A percentile compares a stretch with the other conserved stretches of the same genome.
Conservation (phyloP, 1,140 invertebrate genomes). For the Hyles euphorbiae region DNA sequence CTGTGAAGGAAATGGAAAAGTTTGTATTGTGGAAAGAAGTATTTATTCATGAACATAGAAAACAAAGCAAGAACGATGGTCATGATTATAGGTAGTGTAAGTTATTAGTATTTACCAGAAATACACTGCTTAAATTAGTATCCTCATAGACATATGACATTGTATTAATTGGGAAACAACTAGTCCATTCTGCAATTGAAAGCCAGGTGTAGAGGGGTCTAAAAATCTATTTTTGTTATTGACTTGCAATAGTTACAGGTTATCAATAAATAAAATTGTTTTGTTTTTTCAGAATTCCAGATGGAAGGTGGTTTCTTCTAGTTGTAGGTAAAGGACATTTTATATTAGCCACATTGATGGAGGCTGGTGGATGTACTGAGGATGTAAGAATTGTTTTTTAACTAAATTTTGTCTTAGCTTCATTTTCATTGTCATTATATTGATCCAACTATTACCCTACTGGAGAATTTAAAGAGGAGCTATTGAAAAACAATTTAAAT, state of each 20-base stretch:
- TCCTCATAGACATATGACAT: no score
- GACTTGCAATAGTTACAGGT: neutral
- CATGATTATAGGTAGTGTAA: conserved; percentile 53
- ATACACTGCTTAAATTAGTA: no score
- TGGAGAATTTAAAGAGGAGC: no score
- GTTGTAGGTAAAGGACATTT: conserved; percentile 84
- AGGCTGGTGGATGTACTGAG: conserved; percentile 77
- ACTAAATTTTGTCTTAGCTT: no score
- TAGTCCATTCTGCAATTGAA: no score
- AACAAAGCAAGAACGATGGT: conserved; percentile 41
- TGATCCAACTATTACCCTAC: no score
- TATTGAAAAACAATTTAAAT: no score
- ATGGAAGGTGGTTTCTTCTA: conserved; percentile 83
- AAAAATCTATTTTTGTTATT: no score
- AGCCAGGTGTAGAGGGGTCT: no score
- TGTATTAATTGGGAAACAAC: no score
- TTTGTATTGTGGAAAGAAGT: conserved; percentile 87
- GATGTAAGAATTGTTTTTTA: conserved; percentile 43
- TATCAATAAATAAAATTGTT: conserved; percentile 1
- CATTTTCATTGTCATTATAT: no score
- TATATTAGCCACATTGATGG: conserved; percentile 82
- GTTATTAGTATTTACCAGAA: no score
- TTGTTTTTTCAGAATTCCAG: conserved; percentile 62
- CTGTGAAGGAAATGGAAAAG: conserved; percentile 80
- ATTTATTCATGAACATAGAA: conserved; percentile 71